Evolutionary conservation across 2,888 invertebrate genomes (phyloP).

Genomic region (Tachina lurida): DNA sequence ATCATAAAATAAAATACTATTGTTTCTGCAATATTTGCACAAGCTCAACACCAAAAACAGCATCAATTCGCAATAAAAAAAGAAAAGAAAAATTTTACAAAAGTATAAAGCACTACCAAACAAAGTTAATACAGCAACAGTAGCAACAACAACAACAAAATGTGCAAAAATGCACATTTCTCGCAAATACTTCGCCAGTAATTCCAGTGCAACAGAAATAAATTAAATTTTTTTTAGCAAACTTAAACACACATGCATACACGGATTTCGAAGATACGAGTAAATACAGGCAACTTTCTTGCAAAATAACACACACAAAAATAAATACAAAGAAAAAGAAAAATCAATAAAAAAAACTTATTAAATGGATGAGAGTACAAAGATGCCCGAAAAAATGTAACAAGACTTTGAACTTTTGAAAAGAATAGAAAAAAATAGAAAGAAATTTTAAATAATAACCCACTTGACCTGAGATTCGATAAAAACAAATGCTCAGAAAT

Average conservation of each 20-base stretch:
- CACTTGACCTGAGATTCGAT: too few relatives aligned
- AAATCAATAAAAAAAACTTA: constrained; percentile 44
- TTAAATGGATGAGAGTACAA: constrained; percentile 27
- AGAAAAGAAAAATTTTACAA: constrained; percentile 6
- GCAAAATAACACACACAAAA: constrained; percentile 4
- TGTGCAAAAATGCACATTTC: constrained; percentile 41
- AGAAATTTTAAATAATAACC: too few relatives aligned
- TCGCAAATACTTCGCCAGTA: constrained; percentile 28
- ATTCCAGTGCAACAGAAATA: constrained; percentile 36
- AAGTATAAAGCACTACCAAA: constrained; percentile 19
- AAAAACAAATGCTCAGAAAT: too few relatives aligned
- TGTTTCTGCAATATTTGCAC: constrained; percentile 46
- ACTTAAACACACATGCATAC: background rate
- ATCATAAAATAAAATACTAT: constrained; percentile 46
- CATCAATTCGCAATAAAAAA: background rate
- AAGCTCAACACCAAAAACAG: constrained; percentile 30
- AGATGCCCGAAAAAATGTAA: constrained; percentile 30
- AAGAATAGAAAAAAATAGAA: constrained; percentile 44
- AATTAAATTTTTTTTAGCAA: constrained; percentile 30
- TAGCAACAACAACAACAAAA: background rate
- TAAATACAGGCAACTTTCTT: constrained; percentile 20
- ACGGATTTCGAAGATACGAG: constrained; percentile 11
- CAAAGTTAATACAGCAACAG: constrained; percentile 18
- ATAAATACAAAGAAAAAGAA: background rate
- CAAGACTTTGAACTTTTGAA: constrained; percentile 65